Base-by-base conservation (phyloP, 2,888 invertebrate genomes). In the Hirtodrosophila cameraria region DNA sequence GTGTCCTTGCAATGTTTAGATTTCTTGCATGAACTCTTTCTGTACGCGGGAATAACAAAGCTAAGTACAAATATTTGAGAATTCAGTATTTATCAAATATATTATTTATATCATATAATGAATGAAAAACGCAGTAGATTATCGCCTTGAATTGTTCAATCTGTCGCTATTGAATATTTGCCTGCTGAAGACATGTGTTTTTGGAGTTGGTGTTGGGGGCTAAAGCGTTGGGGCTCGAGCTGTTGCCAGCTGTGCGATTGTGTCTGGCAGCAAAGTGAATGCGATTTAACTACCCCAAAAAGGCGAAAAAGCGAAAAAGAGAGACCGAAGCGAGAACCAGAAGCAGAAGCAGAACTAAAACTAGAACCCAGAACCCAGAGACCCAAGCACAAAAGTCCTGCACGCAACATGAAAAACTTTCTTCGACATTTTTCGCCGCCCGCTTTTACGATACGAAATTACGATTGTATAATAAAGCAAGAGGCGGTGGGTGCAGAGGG, bases 381-480 rank as follows among this genome's bases (percentile, higher is more conserved):
- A 31, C 7, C 7, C 36, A 6, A 46, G 39, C 48, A n/a, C n/a
- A n/a, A 45, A 54, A 49, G 60, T 80, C 72, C 67, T 80, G 77
- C 80, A 80, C 80, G 80, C 82, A 80, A 80, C 80, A 82, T 72
- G 82, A 80, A 82, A 74, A 79, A 75, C 68, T 75, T 79, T 80
- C 80, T 79, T 77, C 72, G 60, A 63, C 79, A 77, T 77, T 80
- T 80, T 73, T 80, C 62, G 77, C 59, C 77, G 75, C 81, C 81
- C 74, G 79, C 58, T 82, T 80, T 80, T 80, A 80, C 80, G 80
- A 80, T 79, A 77, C 77, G 75, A 82, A 80, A 80, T 80, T 79
- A 80, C 80, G 82, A 80, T 80, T 80, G 80, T 80, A 80, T 80
- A 80, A 80, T 80, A 80, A 80, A 80, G 77, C 79, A 65, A 49